phyloP scores from a whole-genome alignment of 1,140 invertebrate species.

The Medauroidea extradentata region DNA sequence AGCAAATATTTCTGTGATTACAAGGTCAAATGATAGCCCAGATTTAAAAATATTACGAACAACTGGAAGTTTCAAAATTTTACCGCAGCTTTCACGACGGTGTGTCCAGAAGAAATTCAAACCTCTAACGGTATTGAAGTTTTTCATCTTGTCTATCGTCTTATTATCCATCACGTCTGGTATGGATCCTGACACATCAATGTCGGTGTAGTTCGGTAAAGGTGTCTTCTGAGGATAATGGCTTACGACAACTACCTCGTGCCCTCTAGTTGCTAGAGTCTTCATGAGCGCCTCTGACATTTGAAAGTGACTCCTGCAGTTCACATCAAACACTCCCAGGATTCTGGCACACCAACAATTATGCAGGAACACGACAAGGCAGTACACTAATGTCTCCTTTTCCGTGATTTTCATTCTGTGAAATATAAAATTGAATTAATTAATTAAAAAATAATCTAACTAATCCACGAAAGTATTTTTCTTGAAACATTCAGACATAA shows the following conservation, averaged over 20 bases:
- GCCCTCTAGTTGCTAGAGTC: slow-evolving; percentile 22
- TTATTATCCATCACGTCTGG: slow-evolving; percentile 30
- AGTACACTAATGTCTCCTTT: too few relatives aligned
- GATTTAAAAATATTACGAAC: too few relatives aligned
- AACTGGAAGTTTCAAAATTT: too few relatives aligned
- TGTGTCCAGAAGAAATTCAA: neutral
- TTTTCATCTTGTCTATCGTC: slow-evolving; percentile 32
- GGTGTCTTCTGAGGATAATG: slow-evolving; percentile 11
- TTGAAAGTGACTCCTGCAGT: slow-evolving; percentile 34
- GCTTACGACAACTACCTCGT: slow-evolving; percentile 22
- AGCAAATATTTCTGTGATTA: slow-evolving; percentile 31
- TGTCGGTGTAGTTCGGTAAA: slow-evolving; percentile 12
- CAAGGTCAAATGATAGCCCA: too few relatives aligned
- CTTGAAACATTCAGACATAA: too few relatives aligned
- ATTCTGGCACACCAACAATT: too few relatives aligned
- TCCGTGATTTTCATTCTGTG: too few relatives aligned
- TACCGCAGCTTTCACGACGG: neutral
- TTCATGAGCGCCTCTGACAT: slow-evolving; percentile 18
- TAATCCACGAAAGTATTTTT: too few relatives aligned
- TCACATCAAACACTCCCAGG: slow-evolving; percentile 30
- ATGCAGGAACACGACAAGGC: too few relatives aligned
- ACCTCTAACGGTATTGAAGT: neutral
- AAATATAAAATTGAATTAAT: too few relatives aligned
- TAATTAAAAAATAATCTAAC: too few relatives aligned
- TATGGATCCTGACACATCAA: slow-evolving; percentile 28